These are phyloP conservation scores for Nephrotoma appendiculata DNA, from an alignment of 2,888 invertebrate species.

Conservation along the genomic window DNA sequence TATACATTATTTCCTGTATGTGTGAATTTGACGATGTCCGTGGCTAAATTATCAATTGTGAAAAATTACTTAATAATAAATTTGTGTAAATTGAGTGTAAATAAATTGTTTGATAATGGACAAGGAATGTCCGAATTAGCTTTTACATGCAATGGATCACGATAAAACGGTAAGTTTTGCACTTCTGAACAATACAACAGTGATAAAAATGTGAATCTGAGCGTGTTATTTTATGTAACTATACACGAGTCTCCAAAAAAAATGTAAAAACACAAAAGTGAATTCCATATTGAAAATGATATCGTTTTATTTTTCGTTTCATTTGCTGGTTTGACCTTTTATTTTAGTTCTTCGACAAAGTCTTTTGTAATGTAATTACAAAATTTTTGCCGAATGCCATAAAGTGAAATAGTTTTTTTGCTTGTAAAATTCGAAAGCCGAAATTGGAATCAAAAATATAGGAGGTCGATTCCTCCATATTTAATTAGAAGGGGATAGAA, in stretches of 20 bases:
- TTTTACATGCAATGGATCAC: constrained; percentile 43
- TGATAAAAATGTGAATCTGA: constrained; percentile 34
- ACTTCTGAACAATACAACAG: constrained; percentile 15
- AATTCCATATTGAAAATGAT: not conserved
- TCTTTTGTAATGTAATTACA: not conserved
- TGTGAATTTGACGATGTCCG: constrained; percentile 7
- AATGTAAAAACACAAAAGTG: not conserved
- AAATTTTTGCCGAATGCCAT: not conserved
- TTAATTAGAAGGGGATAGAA: not conserved
- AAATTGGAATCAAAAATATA: not conserved
- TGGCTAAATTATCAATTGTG: constrained; percentile 1
- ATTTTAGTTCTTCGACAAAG: not conserved
- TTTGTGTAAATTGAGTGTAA: constrained; percentile 7
- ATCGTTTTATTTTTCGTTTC: not conserved
- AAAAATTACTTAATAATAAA: not conserved
- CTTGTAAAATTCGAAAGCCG: constrained; percentile 1
- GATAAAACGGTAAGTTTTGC: constrained; percentile 39
- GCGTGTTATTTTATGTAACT: constrained; percentile 41
- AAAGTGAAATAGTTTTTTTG: not conserved
- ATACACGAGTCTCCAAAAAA: constrained; percentile 5
- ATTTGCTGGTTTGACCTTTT: not conserved
- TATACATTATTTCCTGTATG: not conserved
- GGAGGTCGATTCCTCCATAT: not conserved
- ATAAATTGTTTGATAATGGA: constrained; percentile 23
- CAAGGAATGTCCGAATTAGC: constrained; percentile 41